These are phyloP conservation scores for Nomada fucata DNA, from an alignment of 2,888 invertebrate species.

Conservation along the genomic window DNA sequence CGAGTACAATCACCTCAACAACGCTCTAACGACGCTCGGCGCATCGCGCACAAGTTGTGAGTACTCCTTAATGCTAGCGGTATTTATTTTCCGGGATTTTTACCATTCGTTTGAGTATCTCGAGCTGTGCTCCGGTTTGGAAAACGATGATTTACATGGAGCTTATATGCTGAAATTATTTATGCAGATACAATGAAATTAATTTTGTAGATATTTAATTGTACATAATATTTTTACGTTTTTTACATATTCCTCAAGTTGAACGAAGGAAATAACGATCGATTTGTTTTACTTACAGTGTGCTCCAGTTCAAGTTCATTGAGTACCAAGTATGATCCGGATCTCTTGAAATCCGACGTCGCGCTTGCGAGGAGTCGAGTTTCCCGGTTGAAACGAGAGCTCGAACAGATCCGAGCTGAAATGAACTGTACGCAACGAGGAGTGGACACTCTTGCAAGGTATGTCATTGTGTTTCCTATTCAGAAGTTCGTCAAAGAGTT, in stretches of 20 bases:
- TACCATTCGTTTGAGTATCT: no score
- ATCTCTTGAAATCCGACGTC: conserved; percentile 95
- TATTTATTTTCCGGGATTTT: conserved; percentile 13
- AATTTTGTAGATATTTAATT: no score
- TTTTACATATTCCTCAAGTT: no score
- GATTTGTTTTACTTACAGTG: conserved; percentile 85
- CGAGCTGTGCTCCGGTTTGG: neutral
- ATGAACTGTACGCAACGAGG: conserved; percentile 96
- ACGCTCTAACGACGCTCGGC: conserved; percentile 92
- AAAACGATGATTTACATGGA: conserved; percentile 4
- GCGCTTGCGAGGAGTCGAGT: conserved; percentile 95
- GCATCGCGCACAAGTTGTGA: conserved; percentile 96
- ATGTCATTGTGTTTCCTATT: conserved; percentile 80
- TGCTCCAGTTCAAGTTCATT: conserved; percentile 95
- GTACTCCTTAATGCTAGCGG: conserved; percentile 82
- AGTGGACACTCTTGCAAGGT: conserved; percentile 96
- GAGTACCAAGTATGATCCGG: conserved; percentile 97
- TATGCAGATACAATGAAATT: no score
- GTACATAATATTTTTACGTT: no score
- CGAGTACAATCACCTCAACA: conserved; percentile 97
- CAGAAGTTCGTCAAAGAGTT: no score
- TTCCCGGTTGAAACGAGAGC: conserved; percentile 93
- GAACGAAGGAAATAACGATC: no score
- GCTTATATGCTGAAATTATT: neutral
- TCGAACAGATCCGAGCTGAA: conserved; percentile 95